These are phyloP conservation scores for Fragariocoptes setiger DNA, from an alignment of 1,140 invertebrate species.

Conservation along the genomic window DNA sequence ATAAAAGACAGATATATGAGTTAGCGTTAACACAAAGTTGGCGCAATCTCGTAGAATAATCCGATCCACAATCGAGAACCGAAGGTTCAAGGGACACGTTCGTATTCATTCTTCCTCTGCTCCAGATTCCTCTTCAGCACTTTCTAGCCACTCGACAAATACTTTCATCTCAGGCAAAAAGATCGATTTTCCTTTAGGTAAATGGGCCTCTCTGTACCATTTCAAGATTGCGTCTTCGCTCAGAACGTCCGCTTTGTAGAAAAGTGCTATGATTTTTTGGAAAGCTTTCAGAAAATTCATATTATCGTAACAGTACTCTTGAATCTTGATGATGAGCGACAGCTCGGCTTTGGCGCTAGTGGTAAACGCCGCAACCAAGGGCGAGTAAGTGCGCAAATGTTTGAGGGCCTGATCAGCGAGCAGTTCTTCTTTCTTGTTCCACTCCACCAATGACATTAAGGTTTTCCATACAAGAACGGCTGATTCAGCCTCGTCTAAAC, in stretches of 20 bases:
- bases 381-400: slow-evolving; percentile 49
- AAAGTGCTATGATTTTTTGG: slow-evolving; percentile 75
- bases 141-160: slow-evolving; percentile 83
- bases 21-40: no score
- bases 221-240: slow-evolving; percentile 66
- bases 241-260: slow-evolving; percentile 77
- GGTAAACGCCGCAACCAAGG: slow-evolving; percentile 51
- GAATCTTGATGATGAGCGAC: slow-evolving; percentile 53
- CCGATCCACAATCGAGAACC: no score
- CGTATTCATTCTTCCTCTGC: slow-evolving; percentile 8
- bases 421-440: slow-evolving; percentile 92
- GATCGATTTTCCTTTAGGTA: slow-evolving; percentile 70
- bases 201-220: slow-evolving; percentile 73
- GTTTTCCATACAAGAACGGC: slow-evolving; percentile 49
- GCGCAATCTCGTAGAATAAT: no score
- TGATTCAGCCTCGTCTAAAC: slow-evolving; percentile 59
- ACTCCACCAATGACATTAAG: slow-evolving; percentile 71
- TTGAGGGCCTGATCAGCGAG: slow-evolving; percentile 73
- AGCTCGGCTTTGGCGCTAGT: slow-evolving; percentile 45
- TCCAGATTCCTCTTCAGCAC: slow-evolving; percentile 64
- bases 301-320: slow-evolving; percentile 91
- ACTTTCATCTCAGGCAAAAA: slow-evolving; percentile 90
- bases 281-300: slow-evolving; percentile 97
- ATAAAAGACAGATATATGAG: no score
- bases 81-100: no score